phyloP scores from a whole-genome alignment of 2,888 invertebrate species.

The Lycocerus yunnanus region DNA sequence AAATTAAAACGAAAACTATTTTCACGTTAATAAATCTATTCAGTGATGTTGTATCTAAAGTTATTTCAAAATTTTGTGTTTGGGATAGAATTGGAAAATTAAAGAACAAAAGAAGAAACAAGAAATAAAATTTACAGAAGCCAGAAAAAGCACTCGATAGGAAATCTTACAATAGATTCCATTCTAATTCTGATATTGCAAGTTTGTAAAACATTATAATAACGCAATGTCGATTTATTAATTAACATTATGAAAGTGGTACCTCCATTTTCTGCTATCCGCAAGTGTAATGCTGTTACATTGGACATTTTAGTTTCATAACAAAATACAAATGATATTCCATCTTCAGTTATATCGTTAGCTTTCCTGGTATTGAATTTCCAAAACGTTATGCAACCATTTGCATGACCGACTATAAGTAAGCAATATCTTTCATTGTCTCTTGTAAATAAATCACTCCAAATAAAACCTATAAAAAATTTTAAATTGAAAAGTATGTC shows the following conservation, averaged over 20 bases:
- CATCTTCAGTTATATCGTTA: slow-evolving; percentile 31
- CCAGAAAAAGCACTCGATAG: too few species aligned
- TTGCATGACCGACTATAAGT: slow-evolving; percentile 47
- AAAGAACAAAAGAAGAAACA: too few species aligned
- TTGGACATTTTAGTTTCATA: slow-evolving; percentile 38
- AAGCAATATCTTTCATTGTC: slow-evolving; percentile 36
- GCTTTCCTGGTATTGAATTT: slow-evolving; percentile 38
- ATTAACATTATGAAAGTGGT: not conserved
- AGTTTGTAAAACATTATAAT: not conserved
- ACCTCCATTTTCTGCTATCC: slow-evolving; percentile 32
- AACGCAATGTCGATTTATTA: not conserved
- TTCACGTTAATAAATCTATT: too few species aligned
- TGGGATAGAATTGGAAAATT: too few species aligned
- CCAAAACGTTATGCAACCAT: slow-evolving; percentile 48
- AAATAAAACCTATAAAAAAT: slow-evolving; percentile 46
- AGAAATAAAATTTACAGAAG: too few species aligned
- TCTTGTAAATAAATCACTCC: slow-evolving; percentile 44
- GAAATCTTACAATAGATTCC: too few species aligned
- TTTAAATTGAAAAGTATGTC: not conserved
- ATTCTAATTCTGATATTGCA: not conserved
- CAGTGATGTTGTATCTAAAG: too few species aligned
- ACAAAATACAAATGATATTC: slow-evolving; percentile 39
- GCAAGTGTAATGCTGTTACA: slow-evolving; percentile 45
- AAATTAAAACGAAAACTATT: too few species aligned
- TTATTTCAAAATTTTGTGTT: too few species aligned